phyloP scores from a whole-genome alignment of 2,888 invertebrate genomes.

The Athetis lepigone region DNA sequence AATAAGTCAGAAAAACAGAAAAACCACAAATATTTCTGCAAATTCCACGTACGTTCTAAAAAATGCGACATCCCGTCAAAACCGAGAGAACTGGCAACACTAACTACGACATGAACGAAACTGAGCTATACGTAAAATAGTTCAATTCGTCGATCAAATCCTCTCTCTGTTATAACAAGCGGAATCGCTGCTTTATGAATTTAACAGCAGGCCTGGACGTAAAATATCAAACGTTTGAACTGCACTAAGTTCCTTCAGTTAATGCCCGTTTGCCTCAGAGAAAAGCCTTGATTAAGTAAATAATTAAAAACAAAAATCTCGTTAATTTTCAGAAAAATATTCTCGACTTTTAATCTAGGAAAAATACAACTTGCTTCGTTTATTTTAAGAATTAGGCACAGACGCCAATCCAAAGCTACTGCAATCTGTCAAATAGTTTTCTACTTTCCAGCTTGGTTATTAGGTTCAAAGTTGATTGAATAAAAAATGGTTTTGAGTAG shows the following conservation, averaged over 20 bases:
- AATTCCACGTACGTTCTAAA: no score
- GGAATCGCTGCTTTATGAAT: slow-evolving; percentile 27
- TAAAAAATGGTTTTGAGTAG: no score
- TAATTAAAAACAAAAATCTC: slow-evolving; percentile 34
- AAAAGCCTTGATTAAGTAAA: slow-evolving; percentile 29
- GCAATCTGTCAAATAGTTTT: no score
- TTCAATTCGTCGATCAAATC: slow-evolving; percentile 32
- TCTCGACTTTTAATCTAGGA: slow-evolving; percentile 6
- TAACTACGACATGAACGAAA: slow-evolving; percentile 28
- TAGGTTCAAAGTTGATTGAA: no score
- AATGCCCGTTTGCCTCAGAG: slow-evolving; percentile 8
- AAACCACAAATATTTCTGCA: no score
- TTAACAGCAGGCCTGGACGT: slow-evolving; percentile 39
- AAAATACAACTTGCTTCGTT: slow-evolving; percentile 14
- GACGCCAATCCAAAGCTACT: no score
- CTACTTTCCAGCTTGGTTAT: no score
- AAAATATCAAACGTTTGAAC: slow-evolving; percentile 28
- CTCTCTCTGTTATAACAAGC: slow-evolving; percentile 9
- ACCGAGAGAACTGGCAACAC: no score
- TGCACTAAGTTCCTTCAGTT: slow-evolving; percentile 20
- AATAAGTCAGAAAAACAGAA: no score
- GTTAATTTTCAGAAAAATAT: slow-evolving; percentile 12
- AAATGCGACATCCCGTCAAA: no score
- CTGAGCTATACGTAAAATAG: slow-evolving; percentile 26
- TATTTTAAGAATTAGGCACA: background rate